Evolutionary conservation across 92 coral and sea anemone species (phyloP), one percentile per base, ranked within the genome.

Genomic region (Heteractis magnifica): DNA sequence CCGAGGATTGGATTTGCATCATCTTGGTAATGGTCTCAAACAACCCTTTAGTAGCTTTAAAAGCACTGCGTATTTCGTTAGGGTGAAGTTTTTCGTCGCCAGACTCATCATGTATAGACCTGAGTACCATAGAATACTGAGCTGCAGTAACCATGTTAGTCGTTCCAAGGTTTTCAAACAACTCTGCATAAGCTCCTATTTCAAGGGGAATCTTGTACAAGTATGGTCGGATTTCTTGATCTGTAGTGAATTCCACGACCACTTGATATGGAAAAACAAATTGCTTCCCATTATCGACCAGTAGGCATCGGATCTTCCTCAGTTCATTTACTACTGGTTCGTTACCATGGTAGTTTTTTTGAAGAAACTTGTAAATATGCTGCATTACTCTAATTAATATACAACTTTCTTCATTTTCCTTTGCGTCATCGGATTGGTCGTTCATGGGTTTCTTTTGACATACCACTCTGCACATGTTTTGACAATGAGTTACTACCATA

Each of bases 121-220:
- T 86, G 19, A 90, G 78, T 26, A 92, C 92, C 90, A 85, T 79
- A 3, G 97, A 90, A 23, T 88, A 91, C 70, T 93, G 94, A 4
- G 80, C 79, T 14, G 85, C 52, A 26, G 86, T 82, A 4, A 71
- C 92, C 20, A 52, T 86, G 23, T 74, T 65, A 10, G 94, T 80
- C 44, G 90, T 82, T n/a, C 97, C 97, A 12, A 93, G 78, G 1
- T 62, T 44, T 52, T 60, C 71, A 86, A 93, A 88, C 65, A 90
- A 8, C 20, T 71, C 71, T 11, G 73, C 84, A 80, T 81, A 93
- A 20, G 59, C 76, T 51, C 88, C 91, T 53, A 90, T 49, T 26
- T 74, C 72, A 7, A 34, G 78, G 49, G 92, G 97, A 65, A 85
- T 13, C 56, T 83, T 77, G 72, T 82, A 93, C 77, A 93, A 88